Base-by-base conservation (phyloP, 2,113 vertebrate genomes). In the Orientallactaga bullata region DNA sequence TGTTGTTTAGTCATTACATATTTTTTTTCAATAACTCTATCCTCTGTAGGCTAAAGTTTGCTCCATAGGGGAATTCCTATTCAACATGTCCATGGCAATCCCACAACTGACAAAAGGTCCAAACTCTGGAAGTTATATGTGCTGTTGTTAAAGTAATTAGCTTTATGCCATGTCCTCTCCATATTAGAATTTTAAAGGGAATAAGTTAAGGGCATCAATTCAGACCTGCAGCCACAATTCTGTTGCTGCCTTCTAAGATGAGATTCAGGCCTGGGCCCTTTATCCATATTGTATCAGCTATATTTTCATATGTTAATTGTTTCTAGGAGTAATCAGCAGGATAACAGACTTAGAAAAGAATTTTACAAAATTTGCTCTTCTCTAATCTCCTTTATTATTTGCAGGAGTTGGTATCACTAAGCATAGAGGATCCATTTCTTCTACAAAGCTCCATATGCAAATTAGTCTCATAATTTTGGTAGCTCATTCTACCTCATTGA, bases 401-500 rank as follows among this genome's bases (percentile, higher is more conserved):
- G 26, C 42, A 17, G 20, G 12, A 81, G 7, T 2, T 28, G 16
- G 63, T 76, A 21, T 32, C 55, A 69, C 28, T 78, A 84, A 51
- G 39, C 83, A 32, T 69, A 7, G 5, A 39, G 1, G 20, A n/a
- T 47, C 4, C 4, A 26, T 77, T 96, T 94, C 77, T 74, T 85
- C 73, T 74, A 42, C 89, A 82, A 80, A 72, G 0, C 5, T 95
- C 65, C 15, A 30, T 65, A 71, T 61, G 35, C 21, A 66, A 78
- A 94, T 82, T 94, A 74, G 30, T 71, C 21, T 88, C 35, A 72
- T 24, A 87, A 58, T n/a, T 95, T 88, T 90, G 20, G 6, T 73
- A 88, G 81, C 51, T 95, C 81, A 89, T 79, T 93, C 51, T 94
- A 51, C 85, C 35, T 91, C 74, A 72, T 3, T 94, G 78, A 73